phyloP scores from a whole-genome alignment of 2,797 vertebrate genomes.

The Caiman crocodilus region DNA sequence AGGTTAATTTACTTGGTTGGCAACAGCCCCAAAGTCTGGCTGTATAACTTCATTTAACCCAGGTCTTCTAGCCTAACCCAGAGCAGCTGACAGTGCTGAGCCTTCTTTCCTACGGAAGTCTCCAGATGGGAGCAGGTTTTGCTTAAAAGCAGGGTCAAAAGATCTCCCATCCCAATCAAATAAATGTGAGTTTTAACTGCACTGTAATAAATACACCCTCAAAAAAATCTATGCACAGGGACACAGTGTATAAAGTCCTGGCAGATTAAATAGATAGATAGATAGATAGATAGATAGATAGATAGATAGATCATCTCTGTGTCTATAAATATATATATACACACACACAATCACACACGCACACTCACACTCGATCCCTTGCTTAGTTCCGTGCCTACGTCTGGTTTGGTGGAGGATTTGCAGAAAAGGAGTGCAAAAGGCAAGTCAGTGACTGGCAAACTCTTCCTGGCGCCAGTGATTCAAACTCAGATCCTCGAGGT shows the following conservation, averaged over 20 bases:
- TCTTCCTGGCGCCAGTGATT: background rate
- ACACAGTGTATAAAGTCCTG: background rate
- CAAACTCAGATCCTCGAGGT: background rate
- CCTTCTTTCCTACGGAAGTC: background rate
- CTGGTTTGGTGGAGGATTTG: background rate
- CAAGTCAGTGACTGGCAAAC: background rate
- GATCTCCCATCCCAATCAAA: rapidly evolving
- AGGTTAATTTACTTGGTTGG: background rate
- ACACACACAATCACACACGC: no score
- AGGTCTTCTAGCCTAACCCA: background rate
- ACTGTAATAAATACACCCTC: background rate
- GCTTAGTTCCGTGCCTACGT: no score
- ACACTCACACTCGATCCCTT: no score
- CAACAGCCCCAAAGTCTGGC: background rate
- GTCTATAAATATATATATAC: background rate
- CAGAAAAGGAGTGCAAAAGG: no score
- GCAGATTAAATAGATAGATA: no score
- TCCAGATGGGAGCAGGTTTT: background rate
- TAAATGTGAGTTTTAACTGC: background rate
- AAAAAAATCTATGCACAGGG: background rate
- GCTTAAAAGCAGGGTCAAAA: background rate
- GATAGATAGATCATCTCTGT: background rate
- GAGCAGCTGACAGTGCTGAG: background rate
- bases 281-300: no score
- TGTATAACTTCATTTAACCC: background rate